Conservation (phyloP, 2,888 invertebrate genomes). For the Drosophila borborema region DNA sequence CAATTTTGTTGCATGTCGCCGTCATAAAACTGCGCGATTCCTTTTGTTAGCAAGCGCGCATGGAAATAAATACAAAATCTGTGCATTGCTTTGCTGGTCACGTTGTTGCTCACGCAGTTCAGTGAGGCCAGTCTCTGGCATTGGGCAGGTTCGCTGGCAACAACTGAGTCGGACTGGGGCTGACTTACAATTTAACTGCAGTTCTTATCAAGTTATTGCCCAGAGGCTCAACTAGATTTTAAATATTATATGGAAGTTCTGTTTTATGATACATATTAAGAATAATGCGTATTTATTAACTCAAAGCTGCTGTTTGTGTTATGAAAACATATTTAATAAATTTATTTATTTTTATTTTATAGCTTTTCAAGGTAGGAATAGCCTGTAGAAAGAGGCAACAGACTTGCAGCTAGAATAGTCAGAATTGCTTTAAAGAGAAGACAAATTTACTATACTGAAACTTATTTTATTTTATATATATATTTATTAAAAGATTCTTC, state of each 20-base stretch:
- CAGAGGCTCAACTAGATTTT: conserved; percentile 16
- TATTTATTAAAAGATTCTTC: too few species aligned
- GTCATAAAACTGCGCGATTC: conserved; percentile 78
- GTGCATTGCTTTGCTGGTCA: conserved; percentile 78
- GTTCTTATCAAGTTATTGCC: conserved; percentile 45
- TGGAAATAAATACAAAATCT: conserved; percentile 79
- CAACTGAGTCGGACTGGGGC: conserved; percentile 2
- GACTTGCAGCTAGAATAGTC: too few species aligned
- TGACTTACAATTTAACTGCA: conserved; percentile 72
- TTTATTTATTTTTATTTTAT: conserved; percentile 1
- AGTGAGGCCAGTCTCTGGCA: conserved; percentile 20
- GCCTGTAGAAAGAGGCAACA: rapidly evolving
- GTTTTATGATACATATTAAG: conserved; percentile 8
- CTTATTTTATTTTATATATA: too few species aligned
- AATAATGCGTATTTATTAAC: conserved; percentile 11
- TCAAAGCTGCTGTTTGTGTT: not conserved
- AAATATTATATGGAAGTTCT: conserved; percentile 20
- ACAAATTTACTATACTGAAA: too few species aligned
- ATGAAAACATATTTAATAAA: conserved; percentile 14
- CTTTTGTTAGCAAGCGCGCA: conserved; percentile 69
- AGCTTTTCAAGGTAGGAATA: not conserved
- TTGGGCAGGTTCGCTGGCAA: conserved; percentile 58
- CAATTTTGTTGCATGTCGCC: conserved; percentile 79
- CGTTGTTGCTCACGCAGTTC: conserved; percentile 64
- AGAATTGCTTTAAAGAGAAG: too few species aligned